Conservation (phyloP, 2,888 invertebrate genomes). For the Dicyrtoma fusca region DNA sequence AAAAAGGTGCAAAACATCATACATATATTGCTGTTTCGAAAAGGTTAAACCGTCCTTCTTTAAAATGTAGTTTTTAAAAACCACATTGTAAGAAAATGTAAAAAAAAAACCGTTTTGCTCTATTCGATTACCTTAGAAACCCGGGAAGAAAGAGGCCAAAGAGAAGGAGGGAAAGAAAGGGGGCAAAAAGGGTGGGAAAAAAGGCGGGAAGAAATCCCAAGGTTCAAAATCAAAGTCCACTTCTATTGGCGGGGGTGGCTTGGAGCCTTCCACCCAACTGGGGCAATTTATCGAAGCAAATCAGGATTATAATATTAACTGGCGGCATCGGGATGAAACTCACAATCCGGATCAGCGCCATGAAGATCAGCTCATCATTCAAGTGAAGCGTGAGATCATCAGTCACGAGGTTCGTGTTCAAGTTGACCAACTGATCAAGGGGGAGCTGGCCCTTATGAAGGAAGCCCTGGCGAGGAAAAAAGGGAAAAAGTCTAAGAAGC, state of each 20-base stretch:
- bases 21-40: too few relatives aligned
- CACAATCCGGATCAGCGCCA: conserved; percentile 75
- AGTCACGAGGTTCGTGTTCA: conserved; percentile 76
- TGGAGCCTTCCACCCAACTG: conserved; percentile 72
- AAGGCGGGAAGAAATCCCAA: conserved; percentile 61
- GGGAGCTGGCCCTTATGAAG: conserved; percentile 67
- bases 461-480: conserved; percentile 66
- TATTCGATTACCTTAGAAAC: background rate
- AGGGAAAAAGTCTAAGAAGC: conserved; percentile 57
- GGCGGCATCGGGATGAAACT: conserved; percentile 79
- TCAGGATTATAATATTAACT: conserved; percentile 76
- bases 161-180: conserved; percentile 67
- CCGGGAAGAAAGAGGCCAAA: conserved; percentile 1
- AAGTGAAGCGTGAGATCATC: conserved; percentile 79
- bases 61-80: conserved; percentile 58
- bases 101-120: background rate
- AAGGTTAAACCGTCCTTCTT: too few relatives aligned
- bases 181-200: conserved; percentile 72
- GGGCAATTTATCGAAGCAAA: conserved; percentile 72
- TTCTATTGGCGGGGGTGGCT: conserved; percentile 66
- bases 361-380: conserved; percentile 80
- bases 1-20: too few relatives aligned
- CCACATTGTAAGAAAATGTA: background rate
- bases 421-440: conserved; percentile 62
- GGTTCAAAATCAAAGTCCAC: conserved; percentile 67